Evolutionary conservation across 2,113 vertebrate species (phyloP), one percentile per base, ranked within the genome.

Genomic region (Scophthalmus maximus): DNA sequence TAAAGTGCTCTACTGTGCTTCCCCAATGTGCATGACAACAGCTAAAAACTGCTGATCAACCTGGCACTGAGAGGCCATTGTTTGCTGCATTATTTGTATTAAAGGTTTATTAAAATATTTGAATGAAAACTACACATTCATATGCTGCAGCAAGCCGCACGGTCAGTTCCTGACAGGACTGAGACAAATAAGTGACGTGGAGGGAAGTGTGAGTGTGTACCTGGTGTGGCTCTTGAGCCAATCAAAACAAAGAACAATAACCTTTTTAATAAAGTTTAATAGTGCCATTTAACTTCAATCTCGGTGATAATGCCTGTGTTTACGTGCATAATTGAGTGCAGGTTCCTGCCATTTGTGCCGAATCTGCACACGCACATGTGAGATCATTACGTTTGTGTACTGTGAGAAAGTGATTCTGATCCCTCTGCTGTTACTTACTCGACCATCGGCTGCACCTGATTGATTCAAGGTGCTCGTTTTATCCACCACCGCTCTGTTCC

Each of bases 391-490:
- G 30, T 26, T 23, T 57, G 53, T 32, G 0, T 18, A 58, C 34
- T 34, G 32, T 30, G 11, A 56, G 5, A 47, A n/a, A 29, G 20
- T 10, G 0, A 22, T 49, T 61, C 15, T 9, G 32, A 5, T 15
- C 5, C 20, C 1, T 26, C n/a, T 0, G 32, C 18, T 68, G 57
- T 68, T 18, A 42, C 32, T 8, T 1, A 20, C 51, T 22, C 61
- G 36, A 51, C 10, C 9, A 29, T 3, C 23, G n/a, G n/a, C n/a
- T n/a, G n/a, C n/a, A n/a, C n/a, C n/a, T n/a, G 6, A 4, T n/a
- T 53, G 34, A 70, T 53, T 76, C 26, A 56, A 32, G 49, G 29
- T n/a, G 76, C 42, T 50, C 52, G 14, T 58, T 26, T 23, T 22
- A 20, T 11, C 20, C n/a, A n/a, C n/a, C n/a, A n/a, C n/a, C n/a